Evolutionary conservation across 2,888 invertebrate genomes (phyloP).

Genomic region (Andrena chrysosceles): DNA sequence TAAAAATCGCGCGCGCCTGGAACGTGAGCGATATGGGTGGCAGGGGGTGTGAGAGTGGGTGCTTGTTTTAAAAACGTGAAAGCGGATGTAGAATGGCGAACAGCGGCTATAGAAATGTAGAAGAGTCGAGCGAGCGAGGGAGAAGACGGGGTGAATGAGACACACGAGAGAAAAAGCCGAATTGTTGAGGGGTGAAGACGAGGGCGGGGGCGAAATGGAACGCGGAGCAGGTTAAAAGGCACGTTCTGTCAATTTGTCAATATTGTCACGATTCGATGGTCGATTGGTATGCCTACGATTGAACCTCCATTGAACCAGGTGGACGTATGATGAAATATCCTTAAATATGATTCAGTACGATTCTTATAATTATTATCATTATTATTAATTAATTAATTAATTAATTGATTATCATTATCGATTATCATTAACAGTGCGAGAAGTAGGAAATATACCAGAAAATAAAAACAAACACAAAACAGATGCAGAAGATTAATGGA

Average conservation of each 20-base stretch:
- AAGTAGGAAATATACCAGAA: slow-evolving; percentile 59
- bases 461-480: slow-evolving; percentile 63
- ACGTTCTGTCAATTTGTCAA: slow-evolving; percentile 75
- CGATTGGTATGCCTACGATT: slow-evolving; percentile 74
- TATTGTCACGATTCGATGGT: slow-evolving; percentile 72
- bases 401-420: slow-evolving; percentile 75
- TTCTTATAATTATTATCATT: slow-evolving; percentile 79
- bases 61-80: slow-evolving; percentile 7
- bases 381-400: slow-evolving; percentile 76
- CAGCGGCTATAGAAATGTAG: slow-evolving; percentile 11
- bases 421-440: slow-evolving; percentile 77
- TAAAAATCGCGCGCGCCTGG: slow-evolving; percentile 28
- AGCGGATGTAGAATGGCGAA: not conserved
- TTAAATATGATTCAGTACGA: slow-evolving; percentile 77
- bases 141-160: slow-evolving; percentile 21
- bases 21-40: slow-evolving; percentile 24
- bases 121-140: slow-evolving; percentile 14
- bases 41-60: slow-evolving; percentile 11
- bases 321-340: slow-evolving; percentile 76
- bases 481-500: slow-evolving; percentile 48
- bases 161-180: not conserved
- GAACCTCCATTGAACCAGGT: slow-evolving; percentile 69
- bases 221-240: slow-evolving; percentile 46
- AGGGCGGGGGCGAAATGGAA: slow-evolving; percentile 20
- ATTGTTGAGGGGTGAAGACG: slow-evolving; percentile 37